Percentiles rank a stretch among this genome's conserved stretches.
phyloP scores from a whole-genome alignment of 2,888 invertebrate species.

The Pseudoips prasinana region DNA sequence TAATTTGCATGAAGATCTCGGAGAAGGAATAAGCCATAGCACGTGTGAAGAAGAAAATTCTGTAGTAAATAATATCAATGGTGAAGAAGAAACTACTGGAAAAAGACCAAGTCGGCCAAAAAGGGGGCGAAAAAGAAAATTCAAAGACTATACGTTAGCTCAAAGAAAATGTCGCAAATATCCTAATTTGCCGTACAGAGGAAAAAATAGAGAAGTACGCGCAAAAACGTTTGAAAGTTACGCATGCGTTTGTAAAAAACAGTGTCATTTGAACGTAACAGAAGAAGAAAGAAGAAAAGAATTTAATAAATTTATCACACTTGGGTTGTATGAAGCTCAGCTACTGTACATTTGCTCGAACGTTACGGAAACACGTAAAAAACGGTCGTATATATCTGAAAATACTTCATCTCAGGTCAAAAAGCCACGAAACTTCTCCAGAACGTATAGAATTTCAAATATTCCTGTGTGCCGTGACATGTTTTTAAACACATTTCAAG shows the following conservation, averaged over 20 bases:
- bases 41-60: conserved; percentile 6
- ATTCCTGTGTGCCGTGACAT: neutral
- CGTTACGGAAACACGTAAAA: conserved; percentile 2
- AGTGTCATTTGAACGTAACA: conserved; percentile 2
- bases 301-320: conserved; percentile 3
- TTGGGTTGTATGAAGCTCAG: conserved; percentile 1
- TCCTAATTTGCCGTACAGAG: conserved; percentile 1
- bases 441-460: neutral
- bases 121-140: conserved; percentile 6
- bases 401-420: conserved; percentile 2
- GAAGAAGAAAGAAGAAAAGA: conserved; percentile 6
- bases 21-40: conserved; percentile 2
- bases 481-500: neutral
- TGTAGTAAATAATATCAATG: conserved; percentile 3
- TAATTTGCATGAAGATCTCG: conserved; percentile 3
- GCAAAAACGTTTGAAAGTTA: neutral
- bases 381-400: conserved; percentile 3
- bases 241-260: neutral
- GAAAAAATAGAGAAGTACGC: no score
- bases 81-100: no score
- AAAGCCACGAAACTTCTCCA: conserved; percentile 1
- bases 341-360: neutral
- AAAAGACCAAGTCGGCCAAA: neutral
- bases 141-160: conserved; percentile 3
- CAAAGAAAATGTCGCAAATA: conserved; percentile 7